A percentile compares a stretch with the other conserved stretches of the same genome.
Conservation (phyloP, 1,140 invertebrate genomes). For the Drosophila aff. region DNA sequence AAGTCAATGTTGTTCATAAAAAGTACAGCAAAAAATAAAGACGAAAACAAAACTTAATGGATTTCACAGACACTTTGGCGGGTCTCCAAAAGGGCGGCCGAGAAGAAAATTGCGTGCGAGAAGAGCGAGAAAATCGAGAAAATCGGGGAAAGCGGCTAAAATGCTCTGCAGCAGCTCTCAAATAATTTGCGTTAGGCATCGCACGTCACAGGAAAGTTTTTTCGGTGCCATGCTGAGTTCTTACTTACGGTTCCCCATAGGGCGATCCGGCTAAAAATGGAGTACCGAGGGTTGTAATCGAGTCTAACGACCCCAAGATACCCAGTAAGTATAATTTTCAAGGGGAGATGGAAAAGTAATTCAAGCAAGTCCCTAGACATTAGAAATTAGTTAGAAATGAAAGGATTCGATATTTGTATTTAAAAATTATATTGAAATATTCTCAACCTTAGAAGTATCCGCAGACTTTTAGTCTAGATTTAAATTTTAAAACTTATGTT, state of each 20-base stretch:
- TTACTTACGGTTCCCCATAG: conserved; percentile 17
- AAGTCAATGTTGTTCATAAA: conserved; percentile 61
- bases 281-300: neutral
- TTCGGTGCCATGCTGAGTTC: conserved; percentile 10
- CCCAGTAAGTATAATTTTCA: neutral
- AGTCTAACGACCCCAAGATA: neutral
- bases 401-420: neutral
- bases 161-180: conserved; percentile 62
- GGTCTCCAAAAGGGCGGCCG: conserved; percentile 63
- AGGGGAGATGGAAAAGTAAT: neutral
- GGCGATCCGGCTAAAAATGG: neutral
- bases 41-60: conserved; percentile 75
- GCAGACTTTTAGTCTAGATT: no score
- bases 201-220: conserved; percentile 60
- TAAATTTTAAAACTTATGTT: neutral
- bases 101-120: conserved; percentile 59
- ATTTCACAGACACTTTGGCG: conserved; percentile 75
- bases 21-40: conserved; percentile 19
- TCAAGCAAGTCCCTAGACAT: no score
- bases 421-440: neutral
- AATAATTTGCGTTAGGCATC: conserved; percentile 69
- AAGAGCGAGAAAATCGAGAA: conserved; percentile 46
- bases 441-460: neutral
- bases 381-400: neutral
- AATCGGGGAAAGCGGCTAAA: conserved; percentile 29